Base-by-base conservation (phyloP, 2,888 invertebrate species). In the Punctoribates punctum region DNA sequence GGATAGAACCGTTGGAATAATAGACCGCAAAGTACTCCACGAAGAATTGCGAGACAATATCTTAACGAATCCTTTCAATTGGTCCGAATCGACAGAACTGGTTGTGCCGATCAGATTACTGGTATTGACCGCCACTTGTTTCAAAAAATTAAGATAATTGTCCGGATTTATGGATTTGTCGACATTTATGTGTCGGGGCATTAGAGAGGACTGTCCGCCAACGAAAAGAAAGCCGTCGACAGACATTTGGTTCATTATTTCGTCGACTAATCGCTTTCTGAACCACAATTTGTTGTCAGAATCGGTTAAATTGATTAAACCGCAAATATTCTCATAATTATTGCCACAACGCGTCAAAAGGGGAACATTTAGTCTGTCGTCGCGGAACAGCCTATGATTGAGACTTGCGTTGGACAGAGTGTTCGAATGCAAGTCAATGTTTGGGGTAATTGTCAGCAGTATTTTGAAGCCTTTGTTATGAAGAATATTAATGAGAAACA, bases 381-480 rank as follows among this genome's bases (percentile, higher is more conserved):
- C 93, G 20, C 89, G 90, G 60, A 93, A 89, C 1, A 77, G 42
- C 8, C 62, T 20, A 9, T 62, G 60, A 20, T 77, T 51, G 9
- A 46, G 57, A 8, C 62, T 17, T 2, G 76, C 76, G 11, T 73
- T 73, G 0, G 42, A 23, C 0, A 77, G 38, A 23, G 67, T 29
- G 38, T 73, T 34, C 13, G 76, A 72, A 29, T 29, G 25, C 11
- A 77, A 46, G n/a, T 78, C 76, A 46, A 95, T 90, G 82, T 93
- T 96, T 0, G 96, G 95, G 82, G 94, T 94, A 0, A 95, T 88
- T n/a, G 93, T 91, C 79, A 96, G 89, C 0, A 91, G 91, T 17
- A 96, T 90, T 81, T 91, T 89, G 79, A 95, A 96, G 0, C 94
- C 94, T 79, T 93, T 86, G 46, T 94, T 87, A 79, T 91, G 91